Evolutionary conservation across 1,140 invertebrate species (phyloP).

Genomic region (Eriosoma lanigerum): DNA sequence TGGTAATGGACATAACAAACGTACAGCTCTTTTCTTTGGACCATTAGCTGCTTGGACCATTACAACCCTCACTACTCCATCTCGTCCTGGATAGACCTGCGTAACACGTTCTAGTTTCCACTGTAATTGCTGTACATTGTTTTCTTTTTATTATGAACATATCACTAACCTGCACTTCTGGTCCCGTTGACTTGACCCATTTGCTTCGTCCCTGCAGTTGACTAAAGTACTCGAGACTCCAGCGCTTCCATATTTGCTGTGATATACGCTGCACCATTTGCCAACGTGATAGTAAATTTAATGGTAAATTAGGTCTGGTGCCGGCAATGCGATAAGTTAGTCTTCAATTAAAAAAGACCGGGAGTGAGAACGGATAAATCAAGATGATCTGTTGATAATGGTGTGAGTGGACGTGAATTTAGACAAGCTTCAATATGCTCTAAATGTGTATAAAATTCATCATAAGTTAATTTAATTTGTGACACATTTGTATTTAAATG

Average conservation of each 20-base stretch:
- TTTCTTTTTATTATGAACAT: conserved; percentile 54
- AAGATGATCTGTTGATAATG: too few species aligned
- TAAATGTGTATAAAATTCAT: too few species aligned
- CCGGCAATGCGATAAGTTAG: conserved; percentile 1
- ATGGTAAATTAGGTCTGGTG: too few species aligned
- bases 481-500: too few species aligned
- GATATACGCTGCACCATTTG: conserved; percentile 53
- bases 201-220: conserved; percentile 56
- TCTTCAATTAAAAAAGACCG: background rate
- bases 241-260: conserved; percentile 58
- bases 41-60: background rate
- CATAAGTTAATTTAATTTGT: too few species aligned
- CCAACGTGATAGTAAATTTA: conserved; percentile 52
- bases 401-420: too few species aligned
- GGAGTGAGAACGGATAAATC: too few species aligned
- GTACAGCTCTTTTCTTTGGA: background rate
- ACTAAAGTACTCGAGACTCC: conserved; percentile 56
- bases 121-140: conserved; percentile 39
- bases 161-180: conserved; percentile 41
- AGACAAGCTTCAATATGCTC: too few species aligned
- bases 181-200: conserved; percentile 52
- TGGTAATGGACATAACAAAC: background rate
- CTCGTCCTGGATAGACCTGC: conserved; percentile 53
- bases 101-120: conserved; percentile 55
- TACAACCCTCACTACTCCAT: conserved; percentile 53